These are phyloP conservation scores for Gari tellinella DNA, from an alignment of 2,888 invertebrate species.

Conservation along the genomic window DNA sequence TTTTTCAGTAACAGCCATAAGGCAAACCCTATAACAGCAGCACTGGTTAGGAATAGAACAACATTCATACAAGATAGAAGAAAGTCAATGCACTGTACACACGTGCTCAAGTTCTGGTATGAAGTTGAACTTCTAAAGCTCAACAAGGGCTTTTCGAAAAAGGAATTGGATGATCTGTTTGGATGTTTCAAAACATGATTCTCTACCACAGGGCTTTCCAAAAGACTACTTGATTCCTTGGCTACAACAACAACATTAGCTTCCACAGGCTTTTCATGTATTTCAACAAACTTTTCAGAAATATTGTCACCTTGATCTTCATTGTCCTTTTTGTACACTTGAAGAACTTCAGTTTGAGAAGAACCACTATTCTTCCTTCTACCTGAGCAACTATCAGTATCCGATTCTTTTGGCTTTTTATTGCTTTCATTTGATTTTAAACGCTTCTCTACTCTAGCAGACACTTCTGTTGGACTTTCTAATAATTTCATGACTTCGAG, in stretches of 20 bases:
- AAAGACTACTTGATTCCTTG: background rate
- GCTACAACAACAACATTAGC: background rate
- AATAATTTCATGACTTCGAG: conserved; percentile 52
- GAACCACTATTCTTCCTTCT: conserved; percentile 20
- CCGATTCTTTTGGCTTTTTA: conserved; percentile 14
- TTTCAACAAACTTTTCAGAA: background rate
- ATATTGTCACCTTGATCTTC: conserved; percentile 17
- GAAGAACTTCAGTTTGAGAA: conserved; percentile 36
- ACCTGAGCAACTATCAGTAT: background rate
- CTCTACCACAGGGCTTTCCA: background rate
- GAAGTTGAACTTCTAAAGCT: conserved; percentile 8
- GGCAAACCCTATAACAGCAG: conserved; percentile 38
- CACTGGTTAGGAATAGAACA: conserved; percentile 48
- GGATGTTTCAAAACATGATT: too few species aligned
- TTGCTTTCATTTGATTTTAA: background rate
- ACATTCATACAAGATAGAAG: conserved; percentile 49
- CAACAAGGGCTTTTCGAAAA: background rate
- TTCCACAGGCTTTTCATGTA: background rate
- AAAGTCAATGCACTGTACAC: conserved; percentile 30
- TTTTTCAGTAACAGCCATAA: conserved; percentile 52
- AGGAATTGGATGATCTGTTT: background rate
- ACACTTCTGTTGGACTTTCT: conserved; percentile 48
- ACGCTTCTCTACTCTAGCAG: conserved; percentile 16
- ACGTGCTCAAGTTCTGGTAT: background rate
- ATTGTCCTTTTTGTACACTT: conserved; percentile 10